Percentiles rank a stretch among this genome's conserved stretches.
Evolutionary conservation across 2,888 invertebrate species (phyloP).

Genomic region (Micoletzkya japonica): DNA sequence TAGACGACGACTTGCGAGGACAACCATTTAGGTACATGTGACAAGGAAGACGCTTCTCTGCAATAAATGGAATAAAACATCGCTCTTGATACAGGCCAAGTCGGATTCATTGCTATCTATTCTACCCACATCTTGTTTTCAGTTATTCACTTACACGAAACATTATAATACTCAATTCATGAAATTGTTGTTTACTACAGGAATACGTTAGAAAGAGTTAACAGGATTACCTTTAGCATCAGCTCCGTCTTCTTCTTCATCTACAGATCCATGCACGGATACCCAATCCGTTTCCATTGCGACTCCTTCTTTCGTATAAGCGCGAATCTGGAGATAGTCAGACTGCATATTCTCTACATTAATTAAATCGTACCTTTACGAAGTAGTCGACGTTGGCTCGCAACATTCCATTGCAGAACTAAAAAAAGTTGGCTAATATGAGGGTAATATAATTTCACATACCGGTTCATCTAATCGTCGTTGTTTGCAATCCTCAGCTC

Average conservation of each 20-base stretch:
- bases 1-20: conserved; percentile 37
- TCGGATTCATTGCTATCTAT: background rate
- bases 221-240: conserved; percentile 36
- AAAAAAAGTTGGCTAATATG: conserved; percentile 22
- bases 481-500: conserved; percentile 56
- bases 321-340: conserved; percentile 39
- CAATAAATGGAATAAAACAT: too few species aligned
- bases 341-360: background rate
- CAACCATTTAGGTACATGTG: conserved; percentile 63
- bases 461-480: conserved; percentile 58
- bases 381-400: conserved; percentile 54
- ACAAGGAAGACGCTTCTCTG: conserved; percentile 58
- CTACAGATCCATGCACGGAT: conserved; percentile 43
- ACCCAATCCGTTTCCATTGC: conserved; percentile 62
- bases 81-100: too few species aligned
- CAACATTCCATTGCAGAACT: conserved; percentile 61
- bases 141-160: background rate
- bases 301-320: conserved; percentile 55
- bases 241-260: conserved; percentile 34
- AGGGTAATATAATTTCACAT: background rate
- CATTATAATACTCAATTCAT: background rate
- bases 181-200: background rate
- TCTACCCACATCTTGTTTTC: too few species aligned
- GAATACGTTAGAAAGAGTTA: background rate
- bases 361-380: conserved; percentile 38